A percentile compares a stretch with the other conserved stretches of the same genome.
Evolutionary conservation across 2,888 invertebrate species (phyloP).

Genomic region (Cephus pygmeus): DNA sequence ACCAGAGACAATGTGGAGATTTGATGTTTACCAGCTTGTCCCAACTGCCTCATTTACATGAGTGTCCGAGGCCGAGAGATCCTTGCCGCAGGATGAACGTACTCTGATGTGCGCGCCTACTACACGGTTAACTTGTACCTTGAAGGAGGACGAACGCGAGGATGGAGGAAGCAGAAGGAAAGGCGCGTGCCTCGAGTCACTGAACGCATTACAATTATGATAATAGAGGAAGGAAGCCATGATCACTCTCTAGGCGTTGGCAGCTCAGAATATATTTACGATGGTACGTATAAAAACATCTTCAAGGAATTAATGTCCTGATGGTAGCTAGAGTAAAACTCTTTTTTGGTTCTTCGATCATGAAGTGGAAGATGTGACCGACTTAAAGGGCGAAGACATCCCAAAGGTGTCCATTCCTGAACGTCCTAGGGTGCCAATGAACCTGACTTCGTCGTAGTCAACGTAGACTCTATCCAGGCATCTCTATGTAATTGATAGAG

Average conservation of each 20-base stretch:
- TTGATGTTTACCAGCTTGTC: neutral
- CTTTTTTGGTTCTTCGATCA: neutral
- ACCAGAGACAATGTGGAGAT: too few species aligned
- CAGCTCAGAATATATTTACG: neutral
- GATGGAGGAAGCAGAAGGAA: neutral
- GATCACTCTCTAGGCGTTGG: neutral
- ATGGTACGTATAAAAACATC: neutral
- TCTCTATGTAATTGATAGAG: constrained; percentile 1
- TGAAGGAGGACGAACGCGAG: neutral
- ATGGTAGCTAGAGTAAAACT: neutral
- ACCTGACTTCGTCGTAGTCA: neutral
- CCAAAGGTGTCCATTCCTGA: neutral
- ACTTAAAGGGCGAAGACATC: constrained; percentile 6
- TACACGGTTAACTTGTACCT: neutral
- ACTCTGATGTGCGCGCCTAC: neutral
- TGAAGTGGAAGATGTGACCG: neutral
- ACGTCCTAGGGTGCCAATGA: neutral
- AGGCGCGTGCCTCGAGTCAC: constrained; percentile 4
- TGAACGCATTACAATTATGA: constrained; percentile 7
- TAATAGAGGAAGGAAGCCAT: neutral
- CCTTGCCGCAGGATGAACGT: constrained; percentile 5
- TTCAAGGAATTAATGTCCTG: neutral
- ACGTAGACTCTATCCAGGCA: neutral
- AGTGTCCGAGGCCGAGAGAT: neutral
- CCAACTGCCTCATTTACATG: neutral